A percentile compares a stretch with the other conserved stretches of the same genome.
These are phyloP conservation scores for Lepilemur septentrionalis DNA, from an alignment of 2,797 vertebrate genomes.

Conservation along the genomic window DNA sequence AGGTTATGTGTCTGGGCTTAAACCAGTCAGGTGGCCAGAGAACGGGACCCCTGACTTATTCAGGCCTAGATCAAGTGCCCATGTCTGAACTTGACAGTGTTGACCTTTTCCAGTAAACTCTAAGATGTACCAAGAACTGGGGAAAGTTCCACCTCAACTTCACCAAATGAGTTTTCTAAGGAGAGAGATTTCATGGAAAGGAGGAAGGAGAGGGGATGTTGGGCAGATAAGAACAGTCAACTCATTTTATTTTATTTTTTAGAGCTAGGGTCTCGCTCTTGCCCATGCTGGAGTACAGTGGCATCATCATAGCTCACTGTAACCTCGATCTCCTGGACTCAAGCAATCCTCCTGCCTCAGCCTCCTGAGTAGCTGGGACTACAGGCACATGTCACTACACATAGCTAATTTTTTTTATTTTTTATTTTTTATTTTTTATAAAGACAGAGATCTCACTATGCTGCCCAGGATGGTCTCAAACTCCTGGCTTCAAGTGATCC, in stretches of 20 bases:
- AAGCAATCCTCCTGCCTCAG: not conserved
- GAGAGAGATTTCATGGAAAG: not conserved
- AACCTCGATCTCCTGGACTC: not conserved
- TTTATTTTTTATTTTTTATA: no score
- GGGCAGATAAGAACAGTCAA: not conserved
- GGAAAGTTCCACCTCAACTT: not conserved
- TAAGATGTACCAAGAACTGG: not conserved
- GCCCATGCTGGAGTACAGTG: not conserved
- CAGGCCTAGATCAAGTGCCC: not conserved
- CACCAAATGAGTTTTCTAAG: not conserved
- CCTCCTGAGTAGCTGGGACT: not conserved
- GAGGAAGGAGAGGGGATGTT: not conserved
- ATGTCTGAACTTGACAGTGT: not conserved
- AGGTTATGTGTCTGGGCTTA: not conserved
- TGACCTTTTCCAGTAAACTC: not conserved
- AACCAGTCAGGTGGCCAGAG: not conserved
- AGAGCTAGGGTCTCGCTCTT: not conserved
- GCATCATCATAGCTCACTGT: not conserved
- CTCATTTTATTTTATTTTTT: not conserved
- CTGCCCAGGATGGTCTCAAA: not conserved
- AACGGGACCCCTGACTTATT: not conserved
- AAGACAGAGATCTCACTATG: not conserved
- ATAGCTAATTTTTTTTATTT: not conserved
- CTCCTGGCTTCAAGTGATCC: not conserved
- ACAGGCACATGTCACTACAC: not conserved